Evolutionary conservation across 2,888 invertebrate genomes (phyloP), one percentile per base, ranked within the genome.

Genomic region (Drosophila multiciliata): DNA sequence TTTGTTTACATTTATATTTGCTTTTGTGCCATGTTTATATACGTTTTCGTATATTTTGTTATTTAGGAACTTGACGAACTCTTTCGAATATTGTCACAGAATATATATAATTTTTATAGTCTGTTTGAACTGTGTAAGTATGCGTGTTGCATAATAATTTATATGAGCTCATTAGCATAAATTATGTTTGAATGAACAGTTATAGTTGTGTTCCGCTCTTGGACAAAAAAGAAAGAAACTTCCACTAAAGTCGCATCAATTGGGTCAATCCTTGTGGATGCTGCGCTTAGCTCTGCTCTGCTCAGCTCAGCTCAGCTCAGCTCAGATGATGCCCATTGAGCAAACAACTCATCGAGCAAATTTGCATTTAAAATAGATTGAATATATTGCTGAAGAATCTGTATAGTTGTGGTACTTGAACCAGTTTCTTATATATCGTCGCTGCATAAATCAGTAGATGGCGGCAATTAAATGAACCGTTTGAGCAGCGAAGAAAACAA

Each of bases 401-500:
- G 15, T 20, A 50, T 15, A 17, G 20, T 9, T 38, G 7, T 55
- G 12, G 33, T 15, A 26, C 11, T 32, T 26, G 36, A 7, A n/a
- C 12, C 26, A 54, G 7, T n/a, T 36, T 26, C 50, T 23, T 33
- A 33, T 38, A 35, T 66, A 33, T 52, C 45, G 32, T 8, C 12
- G n/a, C 45, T 52, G 80, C 61, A 71, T 78, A 78, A 80, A 76
- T 76, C 77, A 62, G 63, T 32, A 3, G 62, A 42, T 55, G 60
- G 17, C 48, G 77, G 71, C 81, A 80, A 78, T 78, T 78, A 78
- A 67, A 67, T 62, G 33, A 61, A 49, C 64, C 38, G 49, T 55
- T 68, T 49, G 62, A 36, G 36, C 26, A 58, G 48, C 64, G 55
- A 52, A 40, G 38, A 74, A 85, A 83, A 87, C 84, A 83, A 73